Base-by-base conservation (phyloP, 1,140 invertebrate genomes). In the Paralvinella palmiformis region DNA sequence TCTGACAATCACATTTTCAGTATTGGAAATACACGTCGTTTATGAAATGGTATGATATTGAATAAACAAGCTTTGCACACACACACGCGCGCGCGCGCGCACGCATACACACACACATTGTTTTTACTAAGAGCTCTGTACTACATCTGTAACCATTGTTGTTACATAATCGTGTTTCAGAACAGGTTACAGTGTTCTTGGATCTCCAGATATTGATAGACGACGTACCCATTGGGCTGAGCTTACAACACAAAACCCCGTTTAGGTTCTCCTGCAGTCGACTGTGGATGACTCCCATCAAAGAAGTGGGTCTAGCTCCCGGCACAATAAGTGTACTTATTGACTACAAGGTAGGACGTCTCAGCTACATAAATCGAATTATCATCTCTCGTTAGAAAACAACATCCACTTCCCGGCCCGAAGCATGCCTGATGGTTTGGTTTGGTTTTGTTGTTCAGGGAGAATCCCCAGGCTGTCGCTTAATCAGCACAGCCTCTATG, bases 181-280 rank as follows among this genome's bases (percentile, higher is more conserved):
- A 68, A 6, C 71, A 71, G 5, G 67, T 77, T 20, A 77, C 71
- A 5, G 71, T 77, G 22, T 41, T 69, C 17, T 32, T 74, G 24
- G 73, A 77, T 65, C 72, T 72, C 65, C 72, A 77, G 48, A 63
- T 75, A 32, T 75, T 66, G 2, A 64, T 77, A 24, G 75, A 77
- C 58, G 75, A 77, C 61, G 74, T 77, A n/a, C 74, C 72, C 3
- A 73, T 77, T 45, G 75, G 75, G 7, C 62, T 77, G 20, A 72
- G 68, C 29, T 59, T 77, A 27, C 75, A 77, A 62, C 37, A 66
- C 4, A 57, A 68, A 27, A 69, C 72, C 7, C 75, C 74, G 0
- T 77, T 75, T 63, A 65, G 72, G 32, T 77, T 74, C 58, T 65
- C 65, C 6, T 76, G 75, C 59, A 67, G 41, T 20, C 33, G 69